Evolutionary conservation across 1,140 invertebrate species (phyloP).

Genomic region (Pseudomyrmex flavicornis): DNA sequence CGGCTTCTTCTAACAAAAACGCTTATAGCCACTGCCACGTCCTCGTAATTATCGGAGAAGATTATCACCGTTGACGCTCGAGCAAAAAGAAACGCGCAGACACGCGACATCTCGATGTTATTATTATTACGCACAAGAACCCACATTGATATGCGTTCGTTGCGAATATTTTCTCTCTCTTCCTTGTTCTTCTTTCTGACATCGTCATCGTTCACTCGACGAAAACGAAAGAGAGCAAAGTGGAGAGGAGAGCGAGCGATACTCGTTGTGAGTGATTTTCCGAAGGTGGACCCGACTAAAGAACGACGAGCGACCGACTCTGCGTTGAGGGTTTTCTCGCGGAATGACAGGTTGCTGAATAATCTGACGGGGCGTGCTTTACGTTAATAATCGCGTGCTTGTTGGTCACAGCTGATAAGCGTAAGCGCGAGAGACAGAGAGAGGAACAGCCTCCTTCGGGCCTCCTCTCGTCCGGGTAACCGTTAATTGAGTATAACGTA

Average conservation of each 20-base stretch:
- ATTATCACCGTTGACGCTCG: constrained; percentile 38
- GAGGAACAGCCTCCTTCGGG: constrained; percentile 3
- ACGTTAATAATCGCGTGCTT: constrained; percentile 56
- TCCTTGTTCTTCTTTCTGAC: not conserved
- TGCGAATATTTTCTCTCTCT: constrained; percentile 1
- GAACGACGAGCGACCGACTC: constrained; percentile 38
- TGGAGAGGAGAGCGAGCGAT: not conserved
- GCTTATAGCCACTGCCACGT: constrained; percentile 17
- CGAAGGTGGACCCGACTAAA: constrained; percentile 30
- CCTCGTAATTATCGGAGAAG: constrained; percentile 42
- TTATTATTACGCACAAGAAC: constrained; percentile 47
- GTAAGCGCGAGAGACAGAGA: constrained; percentile 10
- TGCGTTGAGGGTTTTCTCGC: constrained; percentile 19
- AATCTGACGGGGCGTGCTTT: constrained; percentile 56
- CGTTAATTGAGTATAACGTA: constrained; percentile 73
- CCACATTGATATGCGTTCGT: constrained; percentile 48
- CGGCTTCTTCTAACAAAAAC: constrained; percentile 24
- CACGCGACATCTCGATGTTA: constrained; percentile 29
- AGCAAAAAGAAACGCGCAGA: constrained; percentile 30
- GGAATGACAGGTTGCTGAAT: constrained; percentile 57
- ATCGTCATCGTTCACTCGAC: not conserved
- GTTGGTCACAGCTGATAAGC: constrained; percentile 39
- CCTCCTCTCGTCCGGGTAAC: not conserved
- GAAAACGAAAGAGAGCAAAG: constrained; percentile 32
- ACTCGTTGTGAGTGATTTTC: constrained; percentile 50